Conservation (phyloP, 2,113 vertebrate genomes). For the Capreolus pygargus region DNA sequence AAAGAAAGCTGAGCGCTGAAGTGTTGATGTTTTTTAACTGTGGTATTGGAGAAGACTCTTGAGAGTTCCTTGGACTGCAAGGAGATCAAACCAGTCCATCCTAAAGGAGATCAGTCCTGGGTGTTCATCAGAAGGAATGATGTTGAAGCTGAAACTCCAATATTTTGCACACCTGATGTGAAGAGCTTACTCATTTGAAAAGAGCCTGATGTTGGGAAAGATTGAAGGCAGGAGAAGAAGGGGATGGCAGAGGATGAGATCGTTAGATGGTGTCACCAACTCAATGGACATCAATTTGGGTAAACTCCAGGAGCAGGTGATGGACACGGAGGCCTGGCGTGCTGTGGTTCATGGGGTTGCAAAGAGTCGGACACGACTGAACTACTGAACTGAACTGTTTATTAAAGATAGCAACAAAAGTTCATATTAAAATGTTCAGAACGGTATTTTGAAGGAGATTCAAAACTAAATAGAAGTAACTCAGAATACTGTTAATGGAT, state of each 20-base stretch:
- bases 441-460: neutral
- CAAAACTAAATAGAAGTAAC: neutral
- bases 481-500: neutral
- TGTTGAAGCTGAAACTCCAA: neutral
- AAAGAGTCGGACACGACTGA: neutral
- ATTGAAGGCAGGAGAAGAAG: neutral
- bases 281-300: neutral
- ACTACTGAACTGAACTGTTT: neutral
- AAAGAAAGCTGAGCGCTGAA: neutral
- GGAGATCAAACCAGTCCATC: neutral
- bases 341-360: neutral
- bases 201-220: neutral
- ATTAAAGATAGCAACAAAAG: neutral
- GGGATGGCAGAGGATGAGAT: neutral
- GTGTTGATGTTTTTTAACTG: neutral
- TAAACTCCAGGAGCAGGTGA: neutral
- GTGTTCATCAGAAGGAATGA: neutral
- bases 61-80: neutral
- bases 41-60: neutral
- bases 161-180: fast-evolving
- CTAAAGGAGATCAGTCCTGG: neutral
- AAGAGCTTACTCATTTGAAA: neutral
- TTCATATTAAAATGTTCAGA: neutral
- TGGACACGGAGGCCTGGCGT: neutral
- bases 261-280: neutral